phyloP scores from a whole-genome alignment of 2,888 invertebrate species.

The Bruchidius siliquastri region DNA sequence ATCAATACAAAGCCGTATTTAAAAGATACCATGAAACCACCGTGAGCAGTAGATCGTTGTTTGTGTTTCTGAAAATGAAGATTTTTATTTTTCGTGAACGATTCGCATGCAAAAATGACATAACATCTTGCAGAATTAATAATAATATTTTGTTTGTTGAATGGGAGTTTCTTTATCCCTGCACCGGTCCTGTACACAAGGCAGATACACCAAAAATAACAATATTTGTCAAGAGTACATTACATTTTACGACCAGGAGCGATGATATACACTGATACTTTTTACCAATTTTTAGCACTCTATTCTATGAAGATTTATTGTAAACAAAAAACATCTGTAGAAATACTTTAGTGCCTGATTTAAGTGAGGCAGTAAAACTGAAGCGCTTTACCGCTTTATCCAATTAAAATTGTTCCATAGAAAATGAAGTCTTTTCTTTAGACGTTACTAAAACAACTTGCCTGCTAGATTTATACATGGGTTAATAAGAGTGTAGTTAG shows the following conservation, averaged over 20 bases:
- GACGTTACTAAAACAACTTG: not conserved
- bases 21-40: too few relatives aligned
- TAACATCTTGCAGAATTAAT: too few relatives aligned
- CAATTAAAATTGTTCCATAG: not conserved
- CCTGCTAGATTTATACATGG: not conserved
- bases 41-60: too few relatives aligned
- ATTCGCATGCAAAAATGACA: too few relatives aligned
- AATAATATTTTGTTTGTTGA: too few relatives aligned
- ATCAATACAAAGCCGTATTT: too few relatives aligned
- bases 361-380: conserved; percentile 1
- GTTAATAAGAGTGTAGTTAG: not conserved
- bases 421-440: not conserved
- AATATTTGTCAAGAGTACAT: conserved; percentile 24
- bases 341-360: conserved; percentile 9
- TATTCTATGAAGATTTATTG: conserved; percentile 10
- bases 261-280: conserved; percentile 14
- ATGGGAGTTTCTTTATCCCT: too few relatives aligned
- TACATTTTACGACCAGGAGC: conserved; percentile 18
- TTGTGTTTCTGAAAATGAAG: too few relatives aligned
- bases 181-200: not conserved
- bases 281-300: conserved; percentile 16
- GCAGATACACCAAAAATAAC: conserved; percentile 20
- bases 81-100: too few relatives aligned
- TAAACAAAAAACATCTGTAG: conserved; percentile 15
- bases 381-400: not conserved